Percentiles rank a stretch among this genome's conserved stretches.
Conservation (phyloP, 2,888 invertebrate species). For the Eueremaeus valkanovi region DNA sequence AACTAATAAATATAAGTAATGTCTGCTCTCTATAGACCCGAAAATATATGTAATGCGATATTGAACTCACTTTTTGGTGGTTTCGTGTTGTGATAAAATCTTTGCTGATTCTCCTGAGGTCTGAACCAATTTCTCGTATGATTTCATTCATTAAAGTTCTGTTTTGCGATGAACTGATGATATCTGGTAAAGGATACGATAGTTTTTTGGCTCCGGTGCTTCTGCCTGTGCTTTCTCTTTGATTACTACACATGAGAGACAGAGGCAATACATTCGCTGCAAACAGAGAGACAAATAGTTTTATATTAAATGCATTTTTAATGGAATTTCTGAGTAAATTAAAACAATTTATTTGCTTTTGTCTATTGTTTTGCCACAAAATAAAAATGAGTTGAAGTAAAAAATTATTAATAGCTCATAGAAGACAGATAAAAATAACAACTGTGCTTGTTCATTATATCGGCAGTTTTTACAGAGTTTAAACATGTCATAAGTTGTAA, state of each 20-base stretch:
- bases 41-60: slow-evolving; percentile 16
- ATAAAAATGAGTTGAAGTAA: background rate
- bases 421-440: too few relatives aligned
- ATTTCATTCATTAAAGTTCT: slow-evolving; percentile 16
- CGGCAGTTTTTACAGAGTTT: too few relatives aligned
- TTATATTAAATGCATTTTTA: slow-evolving; percentile 1
- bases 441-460: too few relatives aligned
- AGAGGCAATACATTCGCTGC: background rate
- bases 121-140: slow-evolving; percentile 31
- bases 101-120: slow-evolving; percentile 31
- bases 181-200: slow-evolving; percentile 21
- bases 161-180: slow-evolving; percentile 29
- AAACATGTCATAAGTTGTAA: too few relatives aligned
- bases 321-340: background rate
- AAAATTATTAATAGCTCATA: background rate
- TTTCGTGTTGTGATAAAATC: slow-evolving; percentile 28
- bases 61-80: slow-evolving; percentile 14
- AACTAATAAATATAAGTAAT: background rate
- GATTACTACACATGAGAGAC: background rate
- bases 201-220: slow-evolving; percentile 9
- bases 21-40: too few relatives aligned
- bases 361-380: background rate
- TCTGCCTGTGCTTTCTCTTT: background rate
- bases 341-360: slow-evolving; percentile 2
- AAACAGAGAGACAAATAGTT: background rate